A percentile compares a stretch with the other conserved stretches of the same genome.
These are phyloP conservation scores for Cryptomyrus ogoouensis DNA, from an alignment of 2,113 vertebrate genomes.

Conservation along the genomic window DNA sequence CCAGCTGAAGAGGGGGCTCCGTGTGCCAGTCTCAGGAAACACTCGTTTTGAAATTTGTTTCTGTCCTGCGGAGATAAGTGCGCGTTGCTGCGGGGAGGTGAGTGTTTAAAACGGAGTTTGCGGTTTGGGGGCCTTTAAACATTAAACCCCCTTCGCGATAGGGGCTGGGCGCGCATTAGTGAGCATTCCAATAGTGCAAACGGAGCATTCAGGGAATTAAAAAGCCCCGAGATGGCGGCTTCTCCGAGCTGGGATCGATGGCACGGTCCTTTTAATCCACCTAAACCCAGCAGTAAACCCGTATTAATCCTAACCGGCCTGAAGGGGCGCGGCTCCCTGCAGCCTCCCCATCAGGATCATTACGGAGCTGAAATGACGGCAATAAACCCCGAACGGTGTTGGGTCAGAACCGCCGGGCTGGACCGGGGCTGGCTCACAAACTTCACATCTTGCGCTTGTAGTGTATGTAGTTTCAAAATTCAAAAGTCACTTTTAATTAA, in stretches of 20 bases:
- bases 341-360: no score
- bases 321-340: background rate
- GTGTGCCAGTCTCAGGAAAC: background rate
- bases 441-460: background rate
- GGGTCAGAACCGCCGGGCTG: background rate
- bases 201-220: background rate
- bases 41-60: background rate
- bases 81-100: background rate
- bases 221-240: background rate
- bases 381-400: background rate
- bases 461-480: background rate
- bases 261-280: background rate
- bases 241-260: background rate
- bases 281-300: background rate
- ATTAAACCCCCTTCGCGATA: background rate
- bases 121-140: background rate
- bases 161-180: background rate
- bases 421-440: background rate
- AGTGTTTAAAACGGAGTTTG: background rate
- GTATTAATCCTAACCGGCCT: background rate
- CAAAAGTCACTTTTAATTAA: background rate
- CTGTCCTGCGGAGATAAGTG: background rate
- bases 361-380: no score
- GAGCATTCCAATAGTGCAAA: background rate
- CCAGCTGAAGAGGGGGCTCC: background rate